Evolutionary conservation across 2,113 vertebrate genomes (phyloP), one percentile per base, ranked within the genome.

Genomic region (Marmota flaviventris): DNA sequence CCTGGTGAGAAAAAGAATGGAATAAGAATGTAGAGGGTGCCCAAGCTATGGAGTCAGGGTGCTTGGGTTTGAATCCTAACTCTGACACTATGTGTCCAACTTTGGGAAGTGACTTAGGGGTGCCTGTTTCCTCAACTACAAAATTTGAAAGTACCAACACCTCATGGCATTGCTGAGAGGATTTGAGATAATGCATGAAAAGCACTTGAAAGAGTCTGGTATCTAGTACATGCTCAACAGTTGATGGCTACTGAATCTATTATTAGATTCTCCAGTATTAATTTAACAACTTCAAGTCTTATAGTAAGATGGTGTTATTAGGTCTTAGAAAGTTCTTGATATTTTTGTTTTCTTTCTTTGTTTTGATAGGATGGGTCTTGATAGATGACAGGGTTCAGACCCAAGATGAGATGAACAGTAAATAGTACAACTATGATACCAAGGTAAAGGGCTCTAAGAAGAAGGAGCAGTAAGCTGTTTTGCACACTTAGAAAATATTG

Each of bases 231-330:
- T 75, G 24, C 32, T 70, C 32, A 78, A 67, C 10, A 70, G 20
- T 14, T 58, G 27, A 32, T 25, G 34, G 16, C 67, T 83, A 58
- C 1, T 16, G 16, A 79, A 27, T 58, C 65, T 53, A 18, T 69
- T 39, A 29, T 14, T 91, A 77, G 34, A 45, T 32, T 13, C 69
- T 17, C 69, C 14, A 45, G 18, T 53, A 94, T 48, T 76, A 96
- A 94, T 70, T 92, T n/a, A 95, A 65, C 48, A 89, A 86, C 13
- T 37, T 70, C 17, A 73, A 85, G 13, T 65, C 37, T 79, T 93
- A 79, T 3, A 5, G 5, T 11, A 83, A 61, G 39, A 92, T 34
- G 17, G 48, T 76, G 22, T 51, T 95, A 84, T 67, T 72, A 94
- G 51, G 32, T 56, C 65, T 72, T 25, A 48, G 70, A 76, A 84